Conservation (phyloP, 2,797 vertebrate species). For the Peromyscus nudipes region DNA sequence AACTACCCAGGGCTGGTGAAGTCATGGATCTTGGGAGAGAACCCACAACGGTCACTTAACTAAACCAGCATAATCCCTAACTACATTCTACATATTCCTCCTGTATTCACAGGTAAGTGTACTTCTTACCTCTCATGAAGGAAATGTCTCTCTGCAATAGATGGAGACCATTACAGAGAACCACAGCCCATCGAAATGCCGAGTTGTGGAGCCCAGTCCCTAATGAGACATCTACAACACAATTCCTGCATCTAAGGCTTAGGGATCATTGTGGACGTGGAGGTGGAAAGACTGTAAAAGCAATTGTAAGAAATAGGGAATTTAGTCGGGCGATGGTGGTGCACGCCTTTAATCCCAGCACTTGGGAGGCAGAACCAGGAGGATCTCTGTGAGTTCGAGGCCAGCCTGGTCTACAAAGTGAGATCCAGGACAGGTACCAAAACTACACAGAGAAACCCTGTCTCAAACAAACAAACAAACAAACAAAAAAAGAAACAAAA, state of each 20-base stretch:
- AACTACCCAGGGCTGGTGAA: background rate
- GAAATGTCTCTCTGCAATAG: background rate
- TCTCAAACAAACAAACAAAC: too few relatives aligned
- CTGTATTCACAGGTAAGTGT: background rate
- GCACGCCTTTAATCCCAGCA: too few relatives aligned
- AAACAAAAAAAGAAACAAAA: accelerated
- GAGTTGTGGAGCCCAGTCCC: background rate
- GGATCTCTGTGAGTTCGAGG: too few relatives aligned
- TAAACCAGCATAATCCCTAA: background rate
- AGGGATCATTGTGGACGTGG: background rate
- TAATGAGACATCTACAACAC: background rate
- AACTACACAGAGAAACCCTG: too few relatives aligned
- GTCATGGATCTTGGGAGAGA: background rate
- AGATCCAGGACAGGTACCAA: too few relatives aligned
- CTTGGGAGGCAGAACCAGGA: too few relatives aligned
- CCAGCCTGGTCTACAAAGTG: too few relatives aligned
- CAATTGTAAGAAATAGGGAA: background rate
- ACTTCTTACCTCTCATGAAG: background rate
- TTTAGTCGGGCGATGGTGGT: background rate
- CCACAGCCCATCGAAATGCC: background rate
- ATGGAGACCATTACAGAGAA: background rate
- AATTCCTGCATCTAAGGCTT: background rate
- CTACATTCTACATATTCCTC: background rate
- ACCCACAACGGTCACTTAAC: background rate
- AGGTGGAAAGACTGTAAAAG: background rate